Evolutionary conservation across 2,797 vertebrate genomes (phyloP), one percentile per base, ranked within the genome.

Genomic region (Bufotes viridis): DNA sequence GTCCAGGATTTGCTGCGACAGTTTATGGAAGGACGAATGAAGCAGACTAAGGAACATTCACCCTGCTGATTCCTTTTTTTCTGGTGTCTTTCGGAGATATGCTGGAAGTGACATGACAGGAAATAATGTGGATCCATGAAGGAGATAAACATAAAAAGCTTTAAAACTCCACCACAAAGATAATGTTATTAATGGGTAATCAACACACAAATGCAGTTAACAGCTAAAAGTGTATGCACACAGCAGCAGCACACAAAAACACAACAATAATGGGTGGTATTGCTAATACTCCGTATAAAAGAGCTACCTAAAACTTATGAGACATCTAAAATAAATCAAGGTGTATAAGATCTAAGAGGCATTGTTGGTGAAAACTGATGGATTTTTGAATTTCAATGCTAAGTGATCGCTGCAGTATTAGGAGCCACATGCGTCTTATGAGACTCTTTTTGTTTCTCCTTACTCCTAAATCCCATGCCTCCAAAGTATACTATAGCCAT

Each of bases 61-160:
- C 74, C 84, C 84, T 85, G 72, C 74, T 24, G 84, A 49, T 85
- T 74, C 72, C 84, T 78, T 55, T 65, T 85, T 85, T 24, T 72
- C 84, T 26, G 60, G 60, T 78, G 60, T 11, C 55, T 85, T 85
- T 74, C 42, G 84, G 17, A 85, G 84, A 78, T 85, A 85, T 78
- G 84, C 84, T 85, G 84, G 84, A 85, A 85, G 84, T 85, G 49
- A 85, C 34, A 85, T 85, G 84, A 85, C 61, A 85, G 60, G 84
- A 85, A 78, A 85, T 85, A 60, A 85, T 78, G 84, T 85, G 84
- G 84, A 85, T 78, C 84, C 84, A 85, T 22, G 84, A 85, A 49
- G 84, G 84, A 85, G 29, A 51, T 67, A 78, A 42, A 60, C n/a
- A 85, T 53, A 83, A 70, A 53, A 70, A 83, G 67, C 24, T 67